These are phyloP conservation scores for Amphiprion percula DNA, from an alignment of 2,113 vertebrate genomes.

Conservation along the genomic window DNA sequence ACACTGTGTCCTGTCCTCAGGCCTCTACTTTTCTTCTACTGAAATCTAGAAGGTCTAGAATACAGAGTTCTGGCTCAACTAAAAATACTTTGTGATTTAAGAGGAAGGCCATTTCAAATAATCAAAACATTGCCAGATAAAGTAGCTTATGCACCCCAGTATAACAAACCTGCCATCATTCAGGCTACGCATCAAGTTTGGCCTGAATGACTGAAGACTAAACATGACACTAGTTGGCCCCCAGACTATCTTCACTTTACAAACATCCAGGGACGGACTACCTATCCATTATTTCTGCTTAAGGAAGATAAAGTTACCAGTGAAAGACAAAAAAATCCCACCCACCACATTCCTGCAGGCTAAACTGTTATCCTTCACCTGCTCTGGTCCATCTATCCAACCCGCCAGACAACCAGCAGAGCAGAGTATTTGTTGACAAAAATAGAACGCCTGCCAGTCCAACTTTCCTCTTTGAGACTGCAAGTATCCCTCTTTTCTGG, in stretches of 20 bases:
- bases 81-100: neutral
- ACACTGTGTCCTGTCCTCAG: neutral
- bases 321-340: constrained; percentile 27
- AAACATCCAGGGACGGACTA: constrained; percentile 38
- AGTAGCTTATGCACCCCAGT: neutral
- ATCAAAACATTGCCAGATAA: neutral
- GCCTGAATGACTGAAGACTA: constrained; percentile 10
- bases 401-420: constrained; percentile 11
- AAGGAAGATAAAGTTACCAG: constrained; percentile 66
- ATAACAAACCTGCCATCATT: neutral
- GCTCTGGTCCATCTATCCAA: constrained; percentile 61
- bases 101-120: neutral
- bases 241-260: constrained; percentile 24
- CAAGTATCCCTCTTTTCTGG: constrained; percentile 6
- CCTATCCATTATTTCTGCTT: constrained; percentile 25
- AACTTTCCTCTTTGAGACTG: constrained; percentile 23
- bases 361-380: constrained; percentile 68
- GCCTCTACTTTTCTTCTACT: neutral
- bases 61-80: neutral
- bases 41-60: neutral
- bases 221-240: constrained; percentile 18
- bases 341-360: constrained; percentile 54
- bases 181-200: neutral
- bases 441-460: constrained; percentile 11
- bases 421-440: constrained; percentile 39